Evolutionary conservation across 2,113 vertebrate species (phyloP).

Genomic region (Cyanistes caeruleus): DNA sequence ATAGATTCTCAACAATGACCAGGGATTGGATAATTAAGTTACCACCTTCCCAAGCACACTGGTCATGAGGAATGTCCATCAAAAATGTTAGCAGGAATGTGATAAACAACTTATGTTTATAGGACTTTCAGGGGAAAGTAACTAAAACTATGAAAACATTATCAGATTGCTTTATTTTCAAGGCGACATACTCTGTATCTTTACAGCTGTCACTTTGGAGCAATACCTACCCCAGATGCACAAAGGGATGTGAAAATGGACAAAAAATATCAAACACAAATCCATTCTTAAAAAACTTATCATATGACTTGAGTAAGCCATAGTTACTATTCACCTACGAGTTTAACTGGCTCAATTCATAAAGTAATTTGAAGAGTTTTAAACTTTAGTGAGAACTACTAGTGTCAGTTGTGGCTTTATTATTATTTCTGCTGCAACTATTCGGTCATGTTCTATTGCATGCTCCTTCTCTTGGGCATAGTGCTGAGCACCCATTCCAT

Average conservation of each 20-base stretch:
- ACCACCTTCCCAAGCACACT: too few species aligned
- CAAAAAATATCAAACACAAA: not conserved
- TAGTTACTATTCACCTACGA: not conserved
- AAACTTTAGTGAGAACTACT: not conserved
- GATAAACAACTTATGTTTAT: too few species aligned
- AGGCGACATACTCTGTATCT: not conserved
- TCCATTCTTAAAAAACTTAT: not conserved
- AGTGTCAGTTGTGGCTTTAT: not conserved
- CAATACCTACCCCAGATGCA: not conserved
- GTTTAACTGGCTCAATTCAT: not conserved
- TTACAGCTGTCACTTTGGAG: not conserved
- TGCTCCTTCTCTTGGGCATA: not conserved
- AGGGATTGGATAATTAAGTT: too few species aligned
- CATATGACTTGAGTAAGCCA: not conserved
- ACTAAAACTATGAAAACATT: too few species aligned
- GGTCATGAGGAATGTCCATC: too few species aligned
- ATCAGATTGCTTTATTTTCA: too few species aligned
- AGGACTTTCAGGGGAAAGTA: too few species aligned
- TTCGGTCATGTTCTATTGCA: fast-evolving
- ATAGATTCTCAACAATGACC: too few species aligned
- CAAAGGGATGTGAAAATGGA: not conserved
- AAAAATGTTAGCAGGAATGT: too few species aligned
- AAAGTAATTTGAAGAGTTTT: not conserved
- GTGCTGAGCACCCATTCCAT: not conserved
- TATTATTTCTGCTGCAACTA: not conserved